These are phyloP conservation scores for Bombus soroeensis DNA, from an alignment of 1,140 invertebrate genomes.

Conservation along the genomic window DNA sequence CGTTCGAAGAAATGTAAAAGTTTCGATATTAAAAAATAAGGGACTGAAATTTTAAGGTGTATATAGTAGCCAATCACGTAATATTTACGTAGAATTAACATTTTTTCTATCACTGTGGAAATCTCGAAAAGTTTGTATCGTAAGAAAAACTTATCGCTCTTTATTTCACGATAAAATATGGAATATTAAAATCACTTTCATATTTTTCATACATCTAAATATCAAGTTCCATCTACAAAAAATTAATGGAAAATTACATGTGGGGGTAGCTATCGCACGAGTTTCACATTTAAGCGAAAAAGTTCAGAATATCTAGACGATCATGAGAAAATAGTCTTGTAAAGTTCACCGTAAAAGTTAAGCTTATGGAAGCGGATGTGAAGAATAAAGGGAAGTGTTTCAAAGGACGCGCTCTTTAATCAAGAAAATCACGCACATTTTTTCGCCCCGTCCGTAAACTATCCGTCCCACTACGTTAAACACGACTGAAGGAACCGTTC, in stretches of 20 bases:
- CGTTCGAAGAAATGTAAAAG: neutral
- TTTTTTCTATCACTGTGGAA: too few relatives aligned
- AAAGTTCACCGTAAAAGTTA: neutral
- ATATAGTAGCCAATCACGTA: too few relatives aligned
- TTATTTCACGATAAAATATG: too few relatives aligned
- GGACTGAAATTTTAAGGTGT: too few relatives aligned
- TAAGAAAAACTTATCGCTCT: too few relatives aligned
- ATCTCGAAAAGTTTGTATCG: too few relatives aligned
- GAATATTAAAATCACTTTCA: too few relatives aligned
- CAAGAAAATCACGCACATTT: conserved; percentile 40
- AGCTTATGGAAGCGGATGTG: neutral
- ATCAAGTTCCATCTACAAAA: too few relatives aligned
- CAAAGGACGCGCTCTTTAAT: conserved; percentile 28
- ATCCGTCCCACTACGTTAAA: neutral
- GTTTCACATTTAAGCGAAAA: neutral
- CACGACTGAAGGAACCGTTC: neutral
- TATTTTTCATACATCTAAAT: neutral
- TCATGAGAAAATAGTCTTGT: neutral
- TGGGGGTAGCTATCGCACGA: too few relatives aligned
- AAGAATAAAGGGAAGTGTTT: neutral
- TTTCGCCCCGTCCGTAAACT: conserved; percentile 3
- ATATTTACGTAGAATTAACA: too few relatives aligned
- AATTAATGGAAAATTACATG: too few relatives aligned
- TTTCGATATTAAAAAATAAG: neutral
- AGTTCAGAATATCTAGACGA: neutral